Base-by-base conservation (phyloP, 1,140 invertebrate species). In the Caenorhabditis brenneri region DNA sequence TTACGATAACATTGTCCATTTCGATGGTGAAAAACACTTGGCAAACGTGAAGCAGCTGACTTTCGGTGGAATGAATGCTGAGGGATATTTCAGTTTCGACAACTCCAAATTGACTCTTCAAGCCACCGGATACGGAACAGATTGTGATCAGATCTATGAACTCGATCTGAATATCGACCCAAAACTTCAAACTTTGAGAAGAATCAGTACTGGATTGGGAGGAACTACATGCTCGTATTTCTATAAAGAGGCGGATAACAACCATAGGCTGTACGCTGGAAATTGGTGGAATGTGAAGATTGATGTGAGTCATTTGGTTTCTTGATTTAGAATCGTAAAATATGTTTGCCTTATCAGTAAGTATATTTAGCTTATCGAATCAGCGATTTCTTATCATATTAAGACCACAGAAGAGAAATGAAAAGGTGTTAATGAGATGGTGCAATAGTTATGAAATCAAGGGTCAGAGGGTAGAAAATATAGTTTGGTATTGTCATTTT, bases 101-200 rank as follows among this genome's bases (percentile, higher is more conserved):
- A 80, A 88, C 39, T 85, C 58, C 3, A 81, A 85, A 46, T 22
- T 88, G 12, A 88, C 88, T 15, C 84, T 87, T 46, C 88, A 88
- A 80, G 84, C 88, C 1, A 84, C 84, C 1, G 83, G 80, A 10
- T 87, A 87, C 83, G 88, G 88, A n/a, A 88, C 88, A 7, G 79
- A 80, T 31, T 88, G 88, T 82, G 88, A 88, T 78, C 88, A 87
- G 79, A 88, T 88, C 65, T 88, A 88, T 69, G 85, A 87, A 49
- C 19, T 88, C 0, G 88, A 88, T 82, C 82, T 88, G 46, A 86
- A 48, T 16, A 79, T 27, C n/a, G 69, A 86, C 33, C 80, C 86
- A 27, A 49, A 49, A 24, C 49, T 31, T 24, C 60, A 82, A 31
- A 80, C 58, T 19, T 51, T 82, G 31, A 69, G 58, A 27, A 81